These are phyloP conservation scores for Eubasilissa splendida DNA, from an alignment of 2,888 invertebrate species.

Conservation along the genomic window DNA sequence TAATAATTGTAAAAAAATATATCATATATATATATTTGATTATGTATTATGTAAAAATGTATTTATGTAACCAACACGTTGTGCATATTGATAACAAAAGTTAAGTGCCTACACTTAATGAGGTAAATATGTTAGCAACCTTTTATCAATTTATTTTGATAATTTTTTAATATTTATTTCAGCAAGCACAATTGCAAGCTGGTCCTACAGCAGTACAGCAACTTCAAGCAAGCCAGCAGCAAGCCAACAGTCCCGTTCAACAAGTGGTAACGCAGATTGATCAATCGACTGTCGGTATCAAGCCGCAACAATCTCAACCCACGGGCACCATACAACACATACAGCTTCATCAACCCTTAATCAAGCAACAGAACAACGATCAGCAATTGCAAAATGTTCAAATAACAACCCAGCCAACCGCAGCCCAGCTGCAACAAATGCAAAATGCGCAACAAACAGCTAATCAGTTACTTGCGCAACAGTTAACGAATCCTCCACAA, in stretches of 20 bases:
- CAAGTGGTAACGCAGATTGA: conserved; percentile 64
- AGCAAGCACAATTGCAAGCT: conserved; percentile 82
- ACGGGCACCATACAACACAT: conserved; percentile 54
- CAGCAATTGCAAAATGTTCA: conserved; percentile 46
- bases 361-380: conserved; percentile 51
- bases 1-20: too few relatives aligned
- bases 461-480: conserved; percentile 70
- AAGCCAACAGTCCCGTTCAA: conserved; percentile 65
- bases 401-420: conserved; percentile 50
- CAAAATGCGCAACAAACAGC: conserved; percentile 67
- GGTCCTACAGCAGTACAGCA: conserved; percentile 60
- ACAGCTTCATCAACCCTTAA: conserved; percentile 53
- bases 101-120: too few relatives aligned
- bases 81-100: too few relatives aligned
- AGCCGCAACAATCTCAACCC: conserved; percentile 59
- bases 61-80: too few relatives aligned
- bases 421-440: conserved; percentile 53
- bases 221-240: conserved; percentile 59
- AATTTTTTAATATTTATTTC: conserved; percentile 54
- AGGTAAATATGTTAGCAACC: too few relatives aligned
- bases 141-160: not conserved
- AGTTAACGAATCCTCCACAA: conserved; percentile 71
- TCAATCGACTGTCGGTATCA: conserved; percentile 62
- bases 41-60: too few relatives aligned
- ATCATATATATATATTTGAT: too few relatives aligned